Percentiles rank a stretch among this genome's conserved stretches.
Evolutionary conservation across 2,113 vertebrate species (phyloP).

Genomic region (Paracanthobrama guichenoti): DNA sequence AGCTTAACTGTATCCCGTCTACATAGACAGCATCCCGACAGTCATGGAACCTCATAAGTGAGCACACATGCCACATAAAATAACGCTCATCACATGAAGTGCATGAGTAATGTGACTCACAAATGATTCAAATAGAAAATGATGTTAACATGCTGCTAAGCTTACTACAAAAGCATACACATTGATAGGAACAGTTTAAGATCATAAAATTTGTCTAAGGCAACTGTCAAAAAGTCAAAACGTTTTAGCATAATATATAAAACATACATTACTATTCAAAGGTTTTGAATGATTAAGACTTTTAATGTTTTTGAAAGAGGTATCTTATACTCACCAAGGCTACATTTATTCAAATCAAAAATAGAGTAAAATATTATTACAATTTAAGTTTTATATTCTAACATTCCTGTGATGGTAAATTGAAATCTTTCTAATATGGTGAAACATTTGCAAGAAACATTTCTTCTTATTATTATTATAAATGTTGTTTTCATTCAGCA

Average conservation of each 20-base stretch:
- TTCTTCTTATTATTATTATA: background rate
- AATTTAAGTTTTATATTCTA: too few relatives aligned
- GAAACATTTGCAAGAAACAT: background rate
- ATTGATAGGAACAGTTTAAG: background rate
- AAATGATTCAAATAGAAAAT: slow-evolving; percentile 17
- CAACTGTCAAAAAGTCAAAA: too few relatives aligned
- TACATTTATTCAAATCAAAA: too few relatives aligned
- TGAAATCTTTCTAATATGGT: background rate
- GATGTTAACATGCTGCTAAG: background rate
- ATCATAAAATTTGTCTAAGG: background rate
- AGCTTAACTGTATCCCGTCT: too few relatives aligned
- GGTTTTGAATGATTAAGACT: too few relatives aligned
- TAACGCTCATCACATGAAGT: background rate
- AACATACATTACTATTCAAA: too few relatives aligned
- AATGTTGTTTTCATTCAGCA: background rate
- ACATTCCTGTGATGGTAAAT: background rate
- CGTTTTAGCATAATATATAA: too few relatives aligned
- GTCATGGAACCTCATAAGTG: background rate
- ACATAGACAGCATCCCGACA: background rate
- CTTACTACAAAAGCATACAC: background rate
- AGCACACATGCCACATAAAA: background rate
- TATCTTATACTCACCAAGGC: too few relatives aligned
- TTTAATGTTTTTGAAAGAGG: too few relatives aligned
- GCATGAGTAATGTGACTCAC: background rate
- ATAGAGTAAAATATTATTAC: too few relatives aligned